Evolutionary conservation across 35 echinoderm and acorn worm species (phyloP).

Genomic region (Heliocidaris erythrogramma): DNA sequence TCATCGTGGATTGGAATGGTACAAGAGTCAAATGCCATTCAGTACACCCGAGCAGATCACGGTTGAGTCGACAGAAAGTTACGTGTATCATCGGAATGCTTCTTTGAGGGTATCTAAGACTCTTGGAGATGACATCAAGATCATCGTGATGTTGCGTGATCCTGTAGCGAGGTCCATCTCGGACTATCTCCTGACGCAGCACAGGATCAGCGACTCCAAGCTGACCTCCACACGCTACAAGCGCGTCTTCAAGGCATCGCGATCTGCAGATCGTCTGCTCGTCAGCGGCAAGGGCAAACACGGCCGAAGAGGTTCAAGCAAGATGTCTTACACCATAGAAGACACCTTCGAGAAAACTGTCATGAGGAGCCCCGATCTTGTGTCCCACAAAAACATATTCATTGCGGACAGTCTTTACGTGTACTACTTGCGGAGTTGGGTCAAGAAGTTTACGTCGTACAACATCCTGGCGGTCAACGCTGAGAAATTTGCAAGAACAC

Average conservation of each 20-base stretch:
- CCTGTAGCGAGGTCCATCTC: slow-evolving; percentile 78
- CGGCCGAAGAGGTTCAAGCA: slow-evolving; percentile 10
- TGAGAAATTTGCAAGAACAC: slow-evolving; percentile 32
- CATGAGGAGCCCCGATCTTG: background rate
- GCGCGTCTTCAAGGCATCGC: slow-evolving; percentile 22
- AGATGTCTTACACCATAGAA: slow-evolving; percentile 37
- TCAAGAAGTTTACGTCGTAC: slow-evolving; percentile 16
- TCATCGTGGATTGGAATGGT: slow-evolving; percentile 35
- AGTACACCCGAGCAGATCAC: slow-evolving; percentile 29
- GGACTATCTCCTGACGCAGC: slow-evolving; percentile 68
- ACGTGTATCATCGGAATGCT: slow-evolving; percentile 49
- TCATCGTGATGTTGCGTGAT: slow-evolving; percentile 79
- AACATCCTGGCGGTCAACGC: slow-evolving; percentile 14
- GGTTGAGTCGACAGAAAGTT: slow-evolving; percentile 54
- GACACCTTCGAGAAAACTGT: slow-evolving; percentile 31
- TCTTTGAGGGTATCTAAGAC: slow-evolving; percentile 25
- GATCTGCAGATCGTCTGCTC: background rate
- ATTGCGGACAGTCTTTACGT: slow-evolving; percentile 36
- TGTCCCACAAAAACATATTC: slow-evolving; percentile 18
- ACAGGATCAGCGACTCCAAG: background rate
- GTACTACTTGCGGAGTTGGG: slow-evolving; percentile 26
- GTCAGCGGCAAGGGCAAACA: slow-evolving; percentile 33
- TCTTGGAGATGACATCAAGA: slow-evolving; percentile 57
- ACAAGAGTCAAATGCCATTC: slow-evolving; percentile 52
- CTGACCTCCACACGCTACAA: slow-evolving; percentile 21